phyloP scores from a whole-genome alignment of 2,113 vertebrate species.

The Gadus chalcogrammus region DNA sequence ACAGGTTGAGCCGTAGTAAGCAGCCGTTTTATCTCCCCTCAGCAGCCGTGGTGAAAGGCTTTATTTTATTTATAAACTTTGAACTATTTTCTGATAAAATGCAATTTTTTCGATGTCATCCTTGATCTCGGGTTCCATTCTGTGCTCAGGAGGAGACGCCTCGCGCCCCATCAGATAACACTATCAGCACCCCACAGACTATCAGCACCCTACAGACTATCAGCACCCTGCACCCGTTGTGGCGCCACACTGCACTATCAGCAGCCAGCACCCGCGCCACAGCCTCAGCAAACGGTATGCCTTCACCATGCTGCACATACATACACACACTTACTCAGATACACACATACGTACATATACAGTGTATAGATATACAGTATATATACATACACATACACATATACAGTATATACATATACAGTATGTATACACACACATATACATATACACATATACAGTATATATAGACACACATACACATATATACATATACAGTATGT shows the following conservation, averaged over 20 bases:
- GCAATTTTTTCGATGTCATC: constrained; percentile 82
- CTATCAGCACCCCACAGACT: constrained; percentile 77
- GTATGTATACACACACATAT: background rate
- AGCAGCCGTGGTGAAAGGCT: constrained; percentile 76
- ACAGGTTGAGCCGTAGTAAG: constrained; percentile 55
- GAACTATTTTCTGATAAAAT: constrained; percentile 84
- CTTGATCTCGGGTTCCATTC: constrained; percentile 83
- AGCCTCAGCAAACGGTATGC: constrained; percentile 17
- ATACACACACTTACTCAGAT: constrained; percentile 19
- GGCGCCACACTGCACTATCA: constrained; percentile 1
- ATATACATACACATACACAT: background rate
- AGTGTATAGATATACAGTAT: background rate
- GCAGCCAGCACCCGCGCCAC: too few species aligned
- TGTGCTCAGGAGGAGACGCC: constrained; percentile 79
- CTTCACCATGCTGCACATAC: constrained; percentile 61
- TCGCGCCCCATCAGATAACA: constrained; percentile 77
- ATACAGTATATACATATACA: background rate
- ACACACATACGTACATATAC: background rate
- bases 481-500: background rate
- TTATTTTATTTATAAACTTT: constrained; percentile 87
- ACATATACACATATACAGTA: background rate
- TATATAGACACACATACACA: background rate
- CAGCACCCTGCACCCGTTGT: too few species aligned
- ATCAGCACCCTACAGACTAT: constrained; percentile 16
- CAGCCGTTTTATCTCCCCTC: constrained; percentile 77